Evolutionary conservation across 2,797 vertebrate genomes (phyloP).

Genomic region (Aythya fuligula): DNA sequence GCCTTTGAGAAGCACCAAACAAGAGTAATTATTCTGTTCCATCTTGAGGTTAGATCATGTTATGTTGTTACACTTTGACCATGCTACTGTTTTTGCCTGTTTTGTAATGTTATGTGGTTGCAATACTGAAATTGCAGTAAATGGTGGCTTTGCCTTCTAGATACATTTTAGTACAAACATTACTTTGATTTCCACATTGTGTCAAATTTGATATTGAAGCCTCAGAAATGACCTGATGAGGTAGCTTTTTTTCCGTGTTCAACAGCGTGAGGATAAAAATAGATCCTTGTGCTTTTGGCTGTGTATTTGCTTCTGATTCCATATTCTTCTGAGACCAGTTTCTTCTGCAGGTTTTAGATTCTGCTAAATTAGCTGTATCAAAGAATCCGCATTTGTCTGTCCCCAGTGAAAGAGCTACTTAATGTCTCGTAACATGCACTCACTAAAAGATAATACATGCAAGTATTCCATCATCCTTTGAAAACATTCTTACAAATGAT

Average conservation of each 20-base stretch:
- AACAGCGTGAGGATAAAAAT: background rate
- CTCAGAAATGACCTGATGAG: background rate
- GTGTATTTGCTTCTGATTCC: background rate
- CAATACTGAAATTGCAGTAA: background rate
- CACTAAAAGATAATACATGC: background rate
- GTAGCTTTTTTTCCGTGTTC: background rate
- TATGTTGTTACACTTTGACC: background rate
- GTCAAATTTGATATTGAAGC: background rate
- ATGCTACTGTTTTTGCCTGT: background rate
- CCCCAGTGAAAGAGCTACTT: background rate
- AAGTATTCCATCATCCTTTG: background rate
- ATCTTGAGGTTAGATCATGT: background rate
- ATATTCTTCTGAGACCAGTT: background rate
- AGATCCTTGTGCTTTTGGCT: background rate
- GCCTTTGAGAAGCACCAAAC: background rate
- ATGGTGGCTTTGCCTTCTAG: background rate
- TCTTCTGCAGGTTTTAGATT: background rate
- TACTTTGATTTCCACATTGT: background rate
- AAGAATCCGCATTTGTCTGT: background rate
- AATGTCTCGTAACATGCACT: background rate
- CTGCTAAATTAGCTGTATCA: background rate
- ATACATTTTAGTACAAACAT: background rate
- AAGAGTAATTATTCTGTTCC: background rate
- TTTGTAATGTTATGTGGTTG: background rate
- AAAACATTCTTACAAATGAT: background rate